Base-by-base conservation (phyloP, 2,797 vertebrate genomes). In the Myotis myotis region DNA sequence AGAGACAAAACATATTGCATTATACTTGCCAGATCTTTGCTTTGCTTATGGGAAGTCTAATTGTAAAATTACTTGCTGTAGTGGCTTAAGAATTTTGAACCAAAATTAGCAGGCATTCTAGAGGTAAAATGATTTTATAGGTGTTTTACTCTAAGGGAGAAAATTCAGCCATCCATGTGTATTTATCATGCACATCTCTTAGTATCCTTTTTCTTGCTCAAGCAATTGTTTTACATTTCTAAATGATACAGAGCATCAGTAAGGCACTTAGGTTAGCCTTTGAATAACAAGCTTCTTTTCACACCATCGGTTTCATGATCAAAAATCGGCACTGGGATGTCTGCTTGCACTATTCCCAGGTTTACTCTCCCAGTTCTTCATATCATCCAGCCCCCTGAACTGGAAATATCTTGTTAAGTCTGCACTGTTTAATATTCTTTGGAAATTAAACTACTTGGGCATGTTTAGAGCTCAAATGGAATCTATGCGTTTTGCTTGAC, bases 361-460 rank as follows among this genome's bases (percentile, higher is more conserved):
- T 93, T 97, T 85, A 1, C 70, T 96, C 28, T 94, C 74, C 64
- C 70, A 0, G 10, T 71, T 94, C 55, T 93, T 96, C 66, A 47
- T 57, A 91, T 96, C 85, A 91, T 84, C 53, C 53, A 75, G 93
- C 76, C 60, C 70, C 75, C 44, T 87, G 55, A 90, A 89, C 80
- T 96, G 96, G 85, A 97, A 96, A 82, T 91, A 87, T 68, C 79
- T 96, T 89, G 71, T 96, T 47, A 96, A 94, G 53, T 80, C 76
- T 62, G 8, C 25, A 74, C n/a, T 97, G 82, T 41, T 97, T 97
- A 96, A 89, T 97, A 89, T 93, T 97, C 89, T 96, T 87, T 95
- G 68, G 74, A 96, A 97, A 97, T 97, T 92, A 95, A 97, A 96
- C 44, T 94, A 79, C 89, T 94, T 97, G 91, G 86, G 11, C 82